These are phyloP conservation scores for Lasioglossum morio DNA, from an alignment of 2,888 invertebrate genomes.

Conservation along the genomic window DNA sequence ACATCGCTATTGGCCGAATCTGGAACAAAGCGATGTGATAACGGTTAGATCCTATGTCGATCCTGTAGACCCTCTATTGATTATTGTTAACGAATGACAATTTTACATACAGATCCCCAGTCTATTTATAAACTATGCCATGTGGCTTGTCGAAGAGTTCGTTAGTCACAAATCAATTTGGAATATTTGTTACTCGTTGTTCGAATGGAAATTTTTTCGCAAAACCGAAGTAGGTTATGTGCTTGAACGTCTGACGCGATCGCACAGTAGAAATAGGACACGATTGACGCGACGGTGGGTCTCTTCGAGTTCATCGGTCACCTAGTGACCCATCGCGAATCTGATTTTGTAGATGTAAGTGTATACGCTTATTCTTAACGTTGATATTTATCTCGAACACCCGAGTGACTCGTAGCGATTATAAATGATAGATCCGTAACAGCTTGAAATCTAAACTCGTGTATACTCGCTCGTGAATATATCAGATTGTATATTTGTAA, in stretches of 20 bases:
- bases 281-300: conserved; percentile 44
- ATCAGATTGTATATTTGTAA: not conserved
- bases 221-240: not conserved
- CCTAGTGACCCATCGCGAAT: conserved; percentile 17
- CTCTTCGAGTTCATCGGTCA: not conserved
- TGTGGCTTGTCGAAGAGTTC: not conserved
- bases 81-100: too few species aligned
- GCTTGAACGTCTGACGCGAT: not conserved
- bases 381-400: not conserved
- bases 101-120: too few species aligned
- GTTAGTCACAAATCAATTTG: not conserved
- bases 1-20: too few species aligned
- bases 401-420: not conserved
- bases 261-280: conserved; percentile 26
- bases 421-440: not conserved
- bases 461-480: not conserved
- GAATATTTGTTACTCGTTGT: not conserved
- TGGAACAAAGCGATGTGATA: too few species aligned
- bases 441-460: not conserved
- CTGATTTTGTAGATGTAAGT: conserved; percentile 1
- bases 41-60: too few species aligned
- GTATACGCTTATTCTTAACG: not conserved
- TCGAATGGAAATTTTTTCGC: not conserved
- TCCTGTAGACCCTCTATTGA: too few species aligned
- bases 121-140: not conserved